Evolutionary conservation across 1,140 invertebrate species (phyloP), one percentile per base, ranked within the genome.

Genomic region (Cydia strobilella): DNA sequence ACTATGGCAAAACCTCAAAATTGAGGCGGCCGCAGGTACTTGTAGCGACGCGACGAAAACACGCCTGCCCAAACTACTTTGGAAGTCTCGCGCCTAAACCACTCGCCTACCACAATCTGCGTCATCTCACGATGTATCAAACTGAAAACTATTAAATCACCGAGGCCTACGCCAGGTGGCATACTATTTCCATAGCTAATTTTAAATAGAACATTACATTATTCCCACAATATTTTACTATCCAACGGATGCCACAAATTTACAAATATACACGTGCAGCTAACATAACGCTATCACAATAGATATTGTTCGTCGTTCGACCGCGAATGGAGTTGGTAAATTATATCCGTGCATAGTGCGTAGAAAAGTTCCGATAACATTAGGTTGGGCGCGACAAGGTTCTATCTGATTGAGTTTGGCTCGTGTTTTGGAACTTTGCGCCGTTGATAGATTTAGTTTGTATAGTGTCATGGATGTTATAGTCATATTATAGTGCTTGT

Each of bases 171-270:
- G 42, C 42, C 42, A 45, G 42, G 42, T 45, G 42, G 42, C 42
- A 2, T n/a, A 51, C 48, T 51, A 51, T 51, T 51, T 51, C 48
- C n/a, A 51, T 51, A n/a, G 48, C 48, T 6, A 51, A 51, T 51
- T 51, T 51, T 51, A 51, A 51, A 51, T 51, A 45, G 42, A 45
- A 45, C 48, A 51, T 18, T 51, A 51, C n/a, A n/a, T 51, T 51
- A 51, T 51, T 7, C 48, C 48, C 48, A 51, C 48, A 51, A 51
- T 51, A 51, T 51, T n/a, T 51, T 51, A 51, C n/a, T 51, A 51
- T 51, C 42, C 42, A 51, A 10, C n/a, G 48, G 48, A 51, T 51
- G n/a, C n/a, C 15, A 7, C n/a, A 10, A 18, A 51, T 51, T 51
- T 18, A 51, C 48, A 51, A 51, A 51, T n/a, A n/a, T 51, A 51